phyloP scores from a whole-genome alignment of 2,113 vertebrate genomes.

The Petromus typicus region DNA sequence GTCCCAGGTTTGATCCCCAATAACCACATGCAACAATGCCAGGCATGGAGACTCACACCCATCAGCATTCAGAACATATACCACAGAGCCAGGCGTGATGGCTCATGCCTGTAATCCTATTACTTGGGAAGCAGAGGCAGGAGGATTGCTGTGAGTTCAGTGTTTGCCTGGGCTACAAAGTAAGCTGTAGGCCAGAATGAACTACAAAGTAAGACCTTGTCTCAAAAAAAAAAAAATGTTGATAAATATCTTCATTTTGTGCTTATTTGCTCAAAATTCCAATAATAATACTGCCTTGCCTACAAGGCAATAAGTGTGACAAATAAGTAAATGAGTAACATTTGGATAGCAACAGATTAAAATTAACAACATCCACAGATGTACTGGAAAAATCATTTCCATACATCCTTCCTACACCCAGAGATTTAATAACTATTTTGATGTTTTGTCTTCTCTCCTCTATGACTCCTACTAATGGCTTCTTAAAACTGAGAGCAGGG shows the following conservation, averaged over 20 bases:
- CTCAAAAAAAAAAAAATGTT: slow-evolving; percentile 13
- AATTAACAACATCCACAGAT: neutral
- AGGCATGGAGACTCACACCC: too few species aligned
- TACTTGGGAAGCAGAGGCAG: too few species aligned
- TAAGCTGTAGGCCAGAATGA: too few species aligned
- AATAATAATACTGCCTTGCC: neutral
- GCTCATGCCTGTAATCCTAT: too few species aligned
- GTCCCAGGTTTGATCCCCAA: too few species aligned
- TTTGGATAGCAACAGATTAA: neutral
- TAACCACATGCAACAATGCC: too few species aligned
- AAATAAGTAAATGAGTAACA: slow-evolving; percentile 2
- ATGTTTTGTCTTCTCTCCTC: neutral
- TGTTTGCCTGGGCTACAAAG: too few species aligned
- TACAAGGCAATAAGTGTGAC: slow-evolving; percentile 15
- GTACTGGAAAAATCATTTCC: neutral
- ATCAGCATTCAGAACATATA: too few species aligned
- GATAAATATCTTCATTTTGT: neutral
- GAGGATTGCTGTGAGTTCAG: too few species aligned
- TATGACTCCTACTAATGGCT: neutral
- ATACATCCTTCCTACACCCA: neutral
- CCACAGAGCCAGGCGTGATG: too few species aligned
- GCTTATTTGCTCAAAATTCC: neutral
- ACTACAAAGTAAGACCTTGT: too few species aligned
- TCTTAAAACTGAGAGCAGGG: neutral
- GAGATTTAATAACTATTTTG: neutral